Evolutionary conservation across 1,140 invertebrate species (phyloP), one percentile per base, ranked within the genome.

Genomic region (Portunus trituberculatus): DNA sequence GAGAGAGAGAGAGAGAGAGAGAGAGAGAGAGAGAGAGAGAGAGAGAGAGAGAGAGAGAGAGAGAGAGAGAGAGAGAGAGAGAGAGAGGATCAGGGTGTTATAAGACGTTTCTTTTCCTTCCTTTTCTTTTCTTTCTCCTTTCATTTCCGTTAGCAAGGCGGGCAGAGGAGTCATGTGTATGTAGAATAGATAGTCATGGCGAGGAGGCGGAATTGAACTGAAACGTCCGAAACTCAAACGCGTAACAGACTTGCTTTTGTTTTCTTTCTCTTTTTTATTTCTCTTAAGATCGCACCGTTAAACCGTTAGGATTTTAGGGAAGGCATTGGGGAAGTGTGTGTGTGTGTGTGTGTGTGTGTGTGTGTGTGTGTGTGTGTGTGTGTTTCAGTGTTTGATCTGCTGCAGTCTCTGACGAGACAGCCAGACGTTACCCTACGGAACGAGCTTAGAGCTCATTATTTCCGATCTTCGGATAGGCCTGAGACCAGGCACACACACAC

Each of bases 11-110:
- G 31, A 16, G 32, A 88, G 20, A 14, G 32, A 89, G 28, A 89
- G 16, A 45, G 29, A 10, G 87, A 89, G 31, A 89, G 32, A 29
- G 32, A 89, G 32, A 31, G 28, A 28, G 28, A 25, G 28, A 82
- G 76, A 25, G 76, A 82, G 76, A 82, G 29, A 89, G 87, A 32
- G 29, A 89, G 87, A 89, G 87, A 89, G 87, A 46, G 87, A 32
- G 87, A 89, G n/a, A 31, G 87, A 31, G 29, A 32, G 87, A 89
- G 87, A 32, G 87, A 89, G 87, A 6, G 87, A 6, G n/a, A 45
- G 25, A 89, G 87, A 6, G 39, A 39, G 39, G 6, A 39, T 39
- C 39, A 6, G 39, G 39, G 6, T 39, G 39, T 39, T 39, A 39
- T 39, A 39, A 39, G 39, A 39, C 39, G 39, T 39, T 39, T 39